Evolutionary conservation across 2,797 vertebrate genomes (phyloP).

Genomic region (Propithecus perrieri): DNA sequence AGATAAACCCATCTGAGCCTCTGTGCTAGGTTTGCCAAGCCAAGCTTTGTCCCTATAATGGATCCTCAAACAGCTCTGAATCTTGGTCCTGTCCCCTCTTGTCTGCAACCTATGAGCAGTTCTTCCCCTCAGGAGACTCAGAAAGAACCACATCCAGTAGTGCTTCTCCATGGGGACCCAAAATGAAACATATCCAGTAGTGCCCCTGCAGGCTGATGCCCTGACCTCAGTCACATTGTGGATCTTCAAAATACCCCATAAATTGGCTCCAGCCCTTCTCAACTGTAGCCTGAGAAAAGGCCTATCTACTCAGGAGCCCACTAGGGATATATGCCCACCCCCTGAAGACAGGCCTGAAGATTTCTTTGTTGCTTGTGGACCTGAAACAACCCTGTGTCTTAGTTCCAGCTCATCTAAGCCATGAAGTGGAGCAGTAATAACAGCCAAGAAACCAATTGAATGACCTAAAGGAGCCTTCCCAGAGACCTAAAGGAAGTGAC

Average conservation of each 20-base stretch:
- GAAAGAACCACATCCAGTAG: neutral
- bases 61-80: neutral
- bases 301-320: no score
- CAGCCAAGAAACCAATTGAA: neutral
- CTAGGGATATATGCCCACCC: neutral
- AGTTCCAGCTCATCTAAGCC: neutral
- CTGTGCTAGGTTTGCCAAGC: neutral
- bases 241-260: neutral
- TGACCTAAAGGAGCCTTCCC: neutral
- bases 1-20: neutral
- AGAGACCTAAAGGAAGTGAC: neutral
- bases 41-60: neutral
- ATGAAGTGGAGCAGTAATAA: neutral
- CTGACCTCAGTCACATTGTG: neutral
- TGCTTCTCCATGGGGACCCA: neutral
- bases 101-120: neutral
- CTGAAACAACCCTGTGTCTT: neutral
- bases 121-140: neutral
- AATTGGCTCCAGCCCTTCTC: neutral
- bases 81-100: neutral
- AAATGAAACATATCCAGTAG: neutral
- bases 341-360: neutral
- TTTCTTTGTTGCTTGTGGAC: neutral
- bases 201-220: no score
- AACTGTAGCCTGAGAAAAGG: neutral